These are phyloP conservation scores for Alloscopus bannaensis DNA, from an alignment of 2,888 invertebrate genomes.

Conservation along the genomic window DNA sequence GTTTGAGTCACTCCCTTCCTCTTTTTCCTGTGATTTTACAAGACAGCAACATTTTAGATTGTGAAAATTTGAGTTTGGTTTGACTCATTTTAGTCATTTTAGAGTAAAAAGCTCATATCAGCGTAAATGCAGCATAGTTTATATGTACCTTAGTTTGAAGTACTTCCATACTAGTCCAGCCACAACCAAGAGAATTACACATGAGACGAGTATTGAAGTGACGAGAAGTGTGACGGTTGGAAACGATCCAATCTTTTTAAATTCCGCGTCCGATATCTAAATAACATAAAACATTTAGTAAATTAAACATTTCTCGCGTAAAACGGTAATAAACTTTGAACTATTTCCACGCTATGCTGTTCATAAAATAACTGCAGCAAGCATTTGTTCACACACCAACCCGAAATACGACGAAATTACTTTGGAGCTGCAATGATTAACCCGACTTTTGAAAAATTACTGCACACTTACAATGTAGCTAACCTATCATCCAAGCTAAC, in stretches of 20 bases:
- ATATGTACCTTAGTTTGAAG: slow-evolving; percentile 61
- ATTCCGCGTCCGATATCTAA: slow-evolving; percentile 73
- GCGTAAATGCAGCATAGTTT: not conserved
- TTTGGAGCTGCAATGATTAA: no score
- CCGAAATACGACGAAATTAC: no score
- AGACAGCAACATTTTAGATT: not conserved
- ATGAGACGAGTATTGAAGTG: slow-evolving; percentile 72
- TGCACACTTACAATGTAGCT: no score
- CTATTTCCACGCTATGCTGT: no score
- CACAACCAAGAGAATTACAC: slow-evolving; percentile 72
- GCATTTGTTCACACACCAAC: no score
- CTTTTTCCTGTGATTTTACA: slow-evolving; percentile 67
- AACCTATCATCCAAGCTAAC: no score
- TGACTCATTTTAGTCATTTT: no score
- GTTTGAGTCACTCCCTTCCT: slow-evolving; percentile 73
- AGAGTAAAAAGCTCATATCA: not conserved
- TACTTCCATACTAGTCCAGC: slow-evolving; percentile 73
- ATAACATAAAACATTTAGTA: slow-evolving; percentile 14
- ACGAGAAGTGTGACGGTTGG: slow-evolving; percentile 73
- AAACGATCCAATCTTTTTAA: slow-evolving; percentile 72
- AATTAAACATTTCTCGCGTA: not conserved
- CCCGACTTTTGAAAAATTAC: no score
- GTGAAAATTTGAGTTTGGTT: no score
- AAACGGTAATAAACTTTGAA: no score
- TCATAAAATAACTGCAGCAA: no score